Base-by-base conservation (phyloP, 2,888 invertebrate genomes). In the Pseudococcus jackbeardsleyi region DNA sequence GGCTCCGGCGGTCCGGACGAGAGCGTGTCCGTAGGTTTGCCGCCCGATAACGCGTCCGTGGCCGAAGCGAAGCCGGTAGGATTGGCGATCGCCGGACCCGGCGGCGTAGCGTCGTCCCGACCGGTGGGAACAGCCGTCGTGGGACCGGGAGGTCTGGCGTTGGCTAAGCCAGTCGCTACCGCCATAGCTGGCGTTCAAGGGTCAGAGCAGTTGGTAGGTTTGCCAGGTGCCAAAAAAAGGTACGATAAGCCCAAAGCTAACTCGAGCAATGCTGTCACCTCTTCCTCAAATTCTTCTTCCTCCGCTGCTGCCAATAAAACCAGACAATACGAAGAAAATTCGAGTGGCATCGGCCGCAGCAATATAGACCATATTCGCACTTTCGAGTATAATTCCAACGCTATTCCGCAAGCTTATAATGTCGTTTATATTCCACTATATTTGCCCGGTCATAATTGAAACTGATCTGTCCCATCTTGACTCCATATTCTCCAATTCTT, bases 1-100 rank as follows among this genome's bases (percentile, higher is more conserved):
- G 89, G 87, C 48, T 90, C 90, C 59, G 90, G 90, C 72, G 90
- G 91, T 82, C 90, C 90, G 64, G 91, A 91, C 22, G 92, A 92
- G 39, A 91, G 92, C 3, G 91, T 92, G 15, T 91, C 92, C 33
- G 91, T 94, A 26, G 93, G 93, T 89, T 91, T 93, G 5, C 94
- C 94, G 3, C 92, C 93, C 17, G 93, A 93, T 89, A 93, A 94
- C 89, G 93, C 94, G 17, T 94, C 94, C 0, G 94, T 96, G 19
- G 95, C 96, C 39, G 95, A 96, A 92, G 95, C 95, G 0, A 95
- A 95, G 90, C 96, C 96, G 88, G 93, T 95, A 79, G 95, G 95
- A 93, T 68, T 91, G 84, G 90, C 90, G 72, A 90, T 91, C 15
- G 91, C 90, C 15, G 90, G 91, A 22, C 89, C 64, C 19, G 94